Conservation (phyloP, 1,140 invertebrate genomes). For the Rhopalosiphum maidis region DNA sequence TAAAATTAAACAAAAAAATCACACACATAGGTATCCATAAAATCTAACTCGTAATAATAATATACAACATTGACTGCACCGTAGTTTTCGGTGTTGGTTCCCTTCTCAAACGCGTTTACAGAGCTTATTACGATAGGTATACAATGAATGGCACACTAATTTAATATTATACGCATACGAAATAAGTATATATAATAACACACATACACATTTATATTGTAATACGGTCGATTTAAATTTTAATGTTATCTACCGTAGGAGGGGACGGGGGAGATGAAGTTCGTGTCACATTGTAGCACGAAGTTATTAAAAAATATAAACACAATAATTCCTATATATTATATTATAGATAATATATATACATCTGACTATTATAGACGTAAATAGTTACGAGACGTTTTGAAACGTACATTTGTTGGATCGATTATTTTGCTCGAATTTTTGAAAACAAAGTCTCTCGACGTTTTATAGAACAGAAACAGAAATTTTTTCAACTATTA, state of each 20-base stretch:
- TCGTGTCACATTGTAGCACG: background rate
- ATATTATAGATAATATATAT: background rate
- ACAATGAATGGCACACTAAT: slow-evolving; percentile 17
- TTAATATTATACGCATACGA: background rate
- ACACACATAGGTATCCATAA: background rate
- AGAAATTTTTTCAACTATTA: background rate
- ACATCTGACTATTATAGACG: background rate
- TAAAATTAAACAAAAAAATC: slow-evolving; percentile 14
- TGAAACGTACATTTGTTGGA: background rate
- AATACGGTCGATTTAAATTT: background rate
- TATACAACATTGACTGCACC: background rate
- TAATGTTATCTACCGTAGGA: background rate
- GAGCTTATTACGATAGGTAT: background rate
- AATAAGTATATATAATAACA: background rate
- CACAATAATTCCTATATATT: background rate
- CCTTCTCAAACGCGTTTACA: background rate
- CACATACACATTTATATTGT: background rate
- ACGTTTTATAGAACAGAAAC: background rate
- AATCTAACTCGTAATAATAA: background rate
- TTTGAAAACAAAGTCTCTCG: background rate
- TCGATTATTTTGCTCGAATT: background rate
- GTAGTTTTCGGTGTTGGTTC: background rate
- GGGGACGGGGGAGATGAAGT: too few relatives aligned
- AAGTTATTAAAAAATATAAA: background rate
- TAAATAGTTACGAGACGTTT: background rate